Evolutionary conservation across 1,140 invertebrate species (phyloP).

Genomic region (Agrilus planipennis): DNA sequence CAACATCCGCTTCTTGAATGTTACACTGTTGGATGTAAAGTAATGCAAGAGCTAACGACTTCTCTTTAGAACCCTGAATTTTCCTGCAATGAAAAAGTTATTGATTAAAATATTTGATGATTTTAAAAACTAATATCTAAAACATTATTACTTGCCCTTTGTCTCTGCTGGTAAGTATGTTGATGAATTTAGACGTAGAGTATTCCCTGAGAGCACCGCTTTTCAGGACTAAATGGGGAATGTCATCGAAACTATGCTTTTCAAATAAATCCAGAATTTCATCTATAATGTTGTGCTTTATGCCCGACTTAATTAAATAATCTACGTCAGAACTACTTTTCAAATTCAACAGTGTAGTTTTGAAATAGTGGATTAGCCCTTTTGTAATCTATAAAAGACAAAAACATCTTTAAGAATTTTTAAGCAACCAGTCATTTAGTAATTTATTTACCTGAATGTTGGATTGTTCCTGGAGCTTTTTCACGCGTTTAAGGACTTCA

Average conservation of each 20-base stretch:
- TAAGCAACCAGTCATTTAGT: not conserved
- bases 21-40: slow-evolving; percentile 44
- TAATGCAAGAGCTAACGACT: slow-evolving; percentile 36
- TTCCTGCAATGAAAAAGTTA: not conserved
- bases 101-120: not conserved
- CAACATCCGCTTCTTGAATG: slow-evolving; percentile 34
- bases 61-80: slow-evolving; percentile 22
- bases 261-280: slow-evolving; percentile 35
- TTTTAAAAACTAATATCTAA: too few relatives aligned
- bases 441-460: slow-evolving; percentile 7
- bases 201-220: slow-evolving; percentile 44
- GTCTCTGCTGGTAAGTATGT: slow-evolving; percentile 29
- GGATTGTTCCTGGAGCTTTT: slow-evolving; percentile 30
- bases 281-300: slow-evolving; percentile 39
- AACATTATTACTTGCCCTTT: slow-evolving; percentile 15
- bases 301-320: slow-evolving; percentile 29
- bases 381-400: slow-evolving; percentile 29
- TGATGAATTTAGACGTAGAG: slow-evolving; percentile 43
- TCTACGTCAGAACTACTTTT: slow-evolving; percentile 36
- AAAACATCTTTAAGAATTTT: not conserved
- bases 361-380: slow-evolving; percentile 42
- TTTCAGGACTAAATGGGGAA: slow-evolving; percentile 41
- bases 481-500: slow-evolving; percentile 37
- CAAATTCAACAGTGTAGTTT: slow-evolving; percentile 34
- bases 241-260: slow-evolving; percentile 33